Evolutionary conservation across 2,797 vertebrate genomes (phyloP).

Genomic region (Acanthurus tractus): DNA sequence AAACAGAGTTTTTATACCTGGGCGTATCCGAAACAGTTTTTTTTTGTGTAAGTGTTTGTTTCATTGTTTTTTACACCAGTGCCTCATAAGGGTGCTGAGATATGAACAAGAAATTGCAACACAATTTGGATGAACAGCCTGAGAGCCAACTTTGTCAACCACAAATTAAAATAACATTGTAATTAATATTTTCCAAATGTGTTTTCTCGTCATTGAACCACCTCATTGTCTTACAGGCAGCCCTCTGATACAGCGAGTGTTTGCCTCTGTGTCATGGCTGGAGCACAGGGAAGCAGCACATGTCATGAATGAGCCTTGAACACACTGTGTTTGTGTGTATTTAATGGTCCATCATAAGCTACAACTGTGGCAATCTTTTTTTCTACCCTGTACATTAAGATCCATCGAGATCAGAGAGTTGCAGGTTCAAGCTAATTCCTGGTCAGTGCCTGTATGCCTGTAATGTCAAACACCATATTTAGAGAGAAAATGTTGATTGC

Average conservation of each 20-base stretch:
- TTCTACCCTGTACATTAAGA: constrained; percentile 13
- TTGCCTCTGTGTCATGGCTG: background rate
- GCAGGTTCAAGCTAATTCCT: constrained; percentile 23
- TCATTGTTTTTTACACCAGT: background rate
- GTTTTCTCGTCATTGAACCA: background rate
- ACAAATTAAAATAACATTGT: background rate
- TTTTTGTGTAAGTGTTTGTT: background rate
- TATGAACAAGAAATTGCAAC: constrained; percentile 2
- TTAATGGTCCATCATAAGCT: constrained; percentile 13
- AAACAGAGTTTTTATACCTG: background rate
- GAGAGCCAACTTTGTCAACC: background rate
- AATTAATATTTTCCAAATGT: background rate
- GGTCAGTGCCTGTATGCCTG: constrained; percentile 43
- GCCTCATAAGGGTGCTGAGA: background rate
- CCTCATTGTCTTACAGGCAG: background rate
- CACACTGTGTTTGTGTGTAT: background rate
- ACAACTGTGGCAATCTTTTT: constrained; percentile 11
- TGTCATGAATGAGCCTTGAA: background rate
- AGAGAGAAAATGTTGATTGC: constrained; percentile 59
- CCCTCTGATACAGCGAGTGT: background rate
- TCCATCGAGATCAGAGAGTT: constrained; percentile 26
- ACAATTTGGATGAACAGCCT: background rate
- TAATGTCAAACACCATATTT: constrained; percentile 32
- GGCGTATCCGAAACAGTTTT: background rate
- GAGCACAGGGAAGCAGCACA: background rate